Conservation (phyloP, 1,140 invertebrate species). For the Lamellibrachia luymesi region DNA sequence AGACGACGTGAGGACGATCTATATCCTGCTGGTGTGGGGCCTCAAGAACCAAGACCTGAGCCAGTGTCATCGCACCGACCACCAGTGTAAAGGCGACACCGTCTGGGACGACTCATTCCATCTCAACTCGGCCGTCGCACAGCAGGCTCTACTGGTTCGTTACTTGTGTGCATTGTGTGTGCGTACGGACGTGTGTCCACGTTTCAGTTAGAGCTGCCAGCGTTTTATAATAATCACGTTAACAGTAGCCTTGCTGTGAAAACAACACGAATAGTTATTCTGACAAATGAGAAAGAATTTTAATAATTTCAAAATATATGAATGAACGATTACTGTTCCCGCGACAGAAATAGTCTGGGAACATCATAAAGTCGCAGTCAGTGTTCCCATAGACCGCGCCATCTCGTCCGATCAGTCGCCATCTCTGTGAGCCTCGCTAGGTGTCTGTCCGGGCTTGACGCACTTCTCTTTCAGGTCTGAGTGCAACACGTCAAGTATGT, state of each 20-base stretch:
- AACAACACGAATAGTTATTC: constrained; percentile 27
- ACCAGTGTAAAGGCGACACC: constrained; percentile 31
- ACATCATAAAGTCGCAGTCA: too few relatives aligned
- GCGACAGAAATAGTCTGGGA: too few relatives aligned
- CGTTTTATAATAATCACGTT: not conserved
- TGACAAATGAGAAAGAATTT: constrained; percentile 14
- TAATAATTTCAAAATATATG: too few relatives aligned
- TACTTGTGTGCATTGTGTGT: not conserved
- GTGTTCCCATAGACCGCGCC: too few relatives aligned
- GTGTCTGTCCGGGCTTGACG: too few relatives aligned
- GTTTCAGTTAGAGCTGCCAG: not conserved
- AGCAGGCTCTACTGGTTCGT: constrained; percentile 33
- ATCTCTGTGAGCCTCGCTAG: too few relatives aligned
- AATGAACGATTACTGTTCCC: too few relatives aligned
- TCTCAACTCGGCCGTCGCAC: constrained; percentile 32
- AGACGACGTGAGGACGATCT: not conserved
- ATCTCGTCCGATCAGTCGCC: too few relatives aligned
- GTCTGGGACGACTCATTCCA: constrained; percentile 34
- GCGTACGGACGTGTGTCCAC: not conserved
- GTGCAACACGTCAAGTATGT: too few relatives aligned
- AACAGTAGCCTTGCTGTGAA: constrained; percentile 35
- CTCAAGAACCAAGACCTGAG: constrained; percentile 35
- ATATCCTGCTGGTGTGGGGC: constrained; percentile 39
- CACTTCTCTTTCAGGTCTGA: too few relatives aligned
- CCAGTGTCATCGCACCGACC: constrained; percentile 33